Conservation (phyloP, 2,888 invertebrate genomes). For the Oligia strigilis region DNA sequence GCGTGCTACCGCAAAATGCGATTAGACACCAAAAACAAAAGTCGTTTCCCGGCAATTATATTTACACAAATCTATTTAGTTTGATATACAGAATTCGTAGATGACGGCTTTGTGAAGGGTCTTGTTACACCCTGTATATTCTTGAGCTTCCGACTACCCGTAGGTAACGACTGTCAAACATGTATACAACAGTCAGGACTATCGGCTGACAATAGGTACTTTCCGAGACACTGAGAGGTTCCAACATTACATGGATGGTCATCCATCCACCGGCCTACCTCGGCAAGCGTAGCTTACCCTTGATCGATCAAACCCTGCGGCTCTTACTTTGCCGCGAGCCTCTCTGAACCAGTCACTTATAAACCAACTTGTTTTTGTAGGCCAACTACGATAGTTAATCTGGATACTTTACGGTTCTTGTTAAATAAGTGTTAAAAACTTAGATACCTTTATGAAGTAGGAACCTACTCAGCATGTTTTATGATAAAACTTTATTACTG, state of each 20-base stretch:
- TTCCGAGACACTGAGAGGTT: not conserved
- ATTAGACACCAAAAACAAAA: not conserved
- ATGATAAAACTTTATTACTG: slow-evolving; percentile 11
- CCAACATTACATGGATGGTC: not conserved
- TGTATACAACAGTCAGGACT: not conserved
- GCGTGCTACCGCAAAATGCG: not conserved
- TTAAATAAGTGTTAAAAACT: slow-evolving; percentile 5
- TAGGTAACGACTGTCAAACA: not conserved
- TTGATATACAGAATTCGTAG: not conserved
- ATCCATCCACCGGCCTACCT: not conserved
- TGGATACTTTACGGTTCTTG: not conserved
- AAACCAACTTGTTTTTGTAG: not conserved
- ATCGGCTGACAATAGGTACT: not conserved
- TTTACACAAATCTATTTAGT: not conserved
- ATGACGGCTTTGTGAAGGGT: not conserved
- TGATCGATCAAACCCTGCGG: not conserved
- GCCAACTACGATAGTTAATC: not conserved
- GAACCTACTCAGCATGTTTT: not conserved
- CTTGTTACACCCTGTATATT: not conserved
- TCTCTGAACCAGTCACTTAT: not conserved
- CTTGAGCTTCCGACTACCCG: not conserved
- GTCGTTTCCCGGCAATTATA: not conserved
- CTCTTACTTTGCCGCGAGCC: not conserved
- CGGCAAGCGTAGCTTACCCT: not conserved
- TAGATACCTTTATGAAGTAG: not conserved